Base-by-base conservation (phyloP, 2,797 vertebrate genomes). In the Periparus ater region DNA sequence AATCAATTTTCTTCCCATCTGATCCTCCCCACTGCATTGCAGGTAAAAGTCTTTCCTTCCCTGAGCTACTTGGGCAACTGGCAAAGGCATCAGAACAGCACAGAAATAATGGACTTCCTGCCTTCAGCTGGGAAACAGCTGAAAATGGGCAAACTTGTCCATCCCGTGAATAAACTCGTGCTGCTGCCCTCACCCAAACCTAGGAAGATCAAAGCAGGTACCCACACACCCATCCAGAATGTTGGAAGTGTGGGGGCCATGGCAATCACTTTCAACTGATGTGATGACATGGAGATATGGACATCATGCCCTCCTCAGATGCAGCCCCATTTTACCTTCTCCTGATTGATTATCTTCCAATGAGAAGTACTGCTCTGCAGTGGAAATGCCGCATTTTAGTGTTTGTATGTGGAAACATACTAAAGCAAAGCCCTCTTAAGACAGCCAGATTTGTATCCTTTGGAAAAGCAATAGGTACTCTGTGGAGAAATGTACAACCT, bases 131-230 rank as follows among this genome's bases (percentile, higher is more conserved):
- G 34, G 53, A 71, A 78, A 61, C 29, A 67, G 38, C 38, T 40
- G 38, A 40, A 40, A 71, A 73, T 1, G 0, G 19, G 65, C 11
- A 71, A 80, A 61, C 26, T 42, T 0, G 0, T 53, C 67, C 60
- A 53, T 27, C 32, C 42, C 42, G 26, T 1, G 17, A 80, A 77
- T 40, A 88, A 66, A 71, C 17, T 71, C 3, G 0, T 32, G 65
- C 38, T 88, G 65, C 61, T 53, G 47, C 58, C 36, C 27, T 77
- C n/a, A 30, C 20, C 30, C 29, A 50, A 42, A 40, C 26, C 36
- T 38, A 7, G 3, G 27, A 61, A 32, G 54, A 13, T 18, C 18
- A 22, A 47, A 88, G 47, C 32, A 38, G n/a, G 72, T 29, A 63
- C 11, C 30, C 44, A 32, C 7, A 20, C 17, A n/a, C 10, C 6